Evolutionary conservation across 2,888 invertebrate genomes (phyloP), one percentile per base, ranked within the genome.

Genomic region (Galerucella calmariensis): DNA sequence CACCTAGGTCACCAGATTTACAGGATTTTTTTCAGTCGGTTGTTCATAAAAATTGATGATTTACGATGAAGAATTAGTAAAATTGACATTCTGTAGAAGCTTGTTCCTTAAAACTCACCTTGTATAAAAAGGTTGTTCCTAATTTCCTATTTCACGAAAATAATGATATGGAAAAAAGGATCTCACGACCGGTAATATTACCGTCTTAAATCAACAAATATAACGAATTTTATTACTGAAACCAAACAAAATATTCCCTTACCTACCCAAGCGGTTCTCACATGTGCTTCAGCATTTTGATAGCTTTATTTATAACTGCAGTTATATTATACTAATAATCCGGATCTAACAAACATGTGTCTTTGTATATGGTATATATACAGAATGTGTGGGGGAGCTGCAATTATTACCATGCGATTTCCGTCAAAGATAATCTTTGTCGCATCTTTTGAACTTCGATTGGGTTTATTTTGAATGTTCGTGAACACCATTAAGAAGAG

Each of bases 311-410:
- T 79, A 79, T 79, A 78, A 73, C 76, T 75, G 67, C 75, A 75
- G 79, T 76, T 79, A 82, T 82, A 80, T 80, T 82, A 80, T 81
- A 81, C 81, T 84, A 83, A 84, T 83, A 84, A 83, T 81, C 82
- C 81, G 82, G 75, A 80, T 81, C 82, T 79, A 79, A 80, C 69
- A 80, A 82, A 82, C 83, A 83, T 79, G 79, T 83, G 83, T 79
- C 78, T 76, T 46, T 71, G 63, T 74, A 67, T 48, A 14, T 14
- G 14, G 14, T 48, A 48, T 53, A 56, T 74, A 74, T 61, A 70
- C 73, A 75, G 72, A 69, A 78, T 80, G 82, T 79, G 82, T 80
- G 82, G 81, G 81, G 80, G 80, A 71, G 66, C 69, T 58, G 56
- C 79, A 69, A 76, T 78, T 78, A 78, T 74, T 78, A 70, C 77